A percentile compares a stretch with the other conserved stretches of the same genome.
These are phyloP conservation scores for Sciurus vulgaris DNA, from an alignment of 2,797 vertebrate genomes.

Conservation along the genomic window DNA sequence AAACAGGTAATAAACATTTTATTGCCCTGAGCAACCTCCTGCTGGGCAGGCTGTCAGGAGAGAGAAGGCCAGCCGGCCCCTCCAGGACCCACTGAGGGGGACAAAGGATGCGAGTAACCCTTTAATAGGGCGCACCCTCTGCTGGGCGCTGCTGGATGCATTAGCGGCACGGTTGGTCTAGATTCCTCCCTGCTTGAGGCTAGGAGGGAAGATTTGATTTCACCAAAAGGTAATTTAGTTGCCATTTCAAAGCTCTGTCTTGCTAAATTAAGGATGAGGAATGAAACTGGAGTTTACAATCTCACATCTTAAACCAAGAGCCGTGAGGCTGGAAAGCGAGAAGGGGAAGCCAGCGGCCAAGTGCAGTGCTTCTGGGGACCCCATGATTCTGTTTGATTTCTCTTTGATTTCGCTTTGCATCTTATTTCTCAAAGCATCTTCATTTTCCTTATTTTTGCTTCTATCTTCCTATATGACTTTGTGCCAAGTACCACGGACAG, in stretches of 20 bases:
- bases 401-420: conserved; percentile 21
- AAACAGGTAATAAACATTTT: conserved; percentile 86
- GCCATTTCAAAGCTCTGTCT: conserved; percentile 78
- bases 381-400: neutral
- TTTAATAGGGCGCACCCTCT: neutral
- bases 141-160: neutral
- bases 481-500: neutral
- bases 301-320: neutral
- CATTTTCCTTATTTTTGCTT: neutral
- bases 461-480: neutral
- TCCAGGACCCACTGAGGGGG: conserved; percentile 47
- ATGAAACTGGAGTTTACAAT: conserved; percentile 66
- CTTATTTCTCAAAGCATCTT: neutral
- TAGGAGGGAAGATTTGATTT: conserved; percentile 77
- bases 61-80: conserved; percentile 43
- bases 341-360: neutral
- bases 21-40: conserved; percentile 78
- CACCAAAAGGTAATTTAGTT: conserved; percentile 79
- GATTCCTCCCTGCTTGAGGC: conserved; percentile 70
- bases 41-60: conserved; percentile 65
- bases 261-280: conserved; percentile 75
- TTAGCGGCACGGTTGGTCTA: neutral
- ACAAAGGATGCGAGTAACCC: conserved; percentile 43
- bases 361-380: neutral
- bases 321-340: neutral